A percentile compares a stretch with the other conserved stretches of the same genome.
phyloP scores from a whole-genome alignment of 2,797 vertebrate species.

The Petrocephalus schoutedeni region DNA sequence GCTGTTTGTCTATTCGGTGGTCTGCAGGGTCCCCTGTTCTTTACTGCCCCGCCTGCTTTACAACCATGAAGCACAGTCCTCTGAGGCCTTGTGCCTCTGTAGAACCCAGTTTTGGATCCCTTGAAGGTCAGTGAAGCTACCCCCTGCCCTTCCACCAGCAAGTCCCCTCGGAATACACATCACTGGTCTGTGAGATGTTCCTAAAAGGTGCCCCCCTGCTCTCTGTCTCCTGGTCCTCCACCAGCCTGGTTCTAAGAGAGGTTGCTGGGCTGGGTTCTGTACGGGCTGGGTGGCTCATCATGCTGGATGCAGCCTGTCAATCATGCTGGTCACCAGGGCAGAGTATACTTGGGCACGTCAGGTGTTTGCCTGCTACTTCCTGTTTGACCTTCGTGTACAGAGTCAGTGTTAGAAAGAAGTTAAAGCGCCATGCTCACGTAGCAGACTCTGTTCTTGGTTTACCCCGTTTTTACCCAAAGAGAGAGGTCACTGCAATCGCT shows the following conservation, averaged over 20 bases:
- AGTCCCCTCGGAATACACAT: neutral
- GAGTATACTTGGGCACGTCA: neutral
- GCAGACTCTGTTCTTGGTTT: constrained; percentile 61
- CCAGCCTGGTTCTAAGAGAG: neutral
- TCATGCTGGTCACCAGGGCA: neutral
- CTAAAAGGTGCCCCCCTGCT: neutral
- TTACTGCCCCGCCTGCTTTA: neutral
- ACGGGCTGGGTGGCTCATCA: neutral
- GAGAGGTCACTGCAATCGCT: constrained; percentile 63
- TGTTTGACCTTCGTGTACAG: constrained; percentile 48
- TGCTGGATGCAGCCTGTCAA: neutral
- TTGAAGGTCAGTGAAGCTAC: neutral
- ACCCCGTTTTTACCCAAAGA: constrained; percentile 67
- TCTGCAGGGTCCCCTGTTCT: neutral
- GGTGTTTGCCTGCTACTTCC: neutral
- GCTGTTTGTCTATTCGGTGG: neutral
- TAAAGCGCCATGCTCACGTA: constrained; percentile 40
- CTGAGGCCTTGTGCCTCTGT: neutral
- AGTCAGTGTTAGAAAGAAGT: constrained; percentile 50
- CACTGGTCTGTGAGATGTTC: neutral
- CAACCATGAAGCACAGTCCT: neutral
- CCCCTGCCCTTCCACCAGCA: neutral
- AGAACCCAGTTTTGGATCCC: neutral
- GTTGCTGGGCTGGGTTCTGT: neutral
- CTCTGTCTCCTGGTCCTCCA: neutral